Evolutionary conservation across 2,113 vertebrate species (phyloP).

Genomic region (Sceloporus undulatus): DNA sequence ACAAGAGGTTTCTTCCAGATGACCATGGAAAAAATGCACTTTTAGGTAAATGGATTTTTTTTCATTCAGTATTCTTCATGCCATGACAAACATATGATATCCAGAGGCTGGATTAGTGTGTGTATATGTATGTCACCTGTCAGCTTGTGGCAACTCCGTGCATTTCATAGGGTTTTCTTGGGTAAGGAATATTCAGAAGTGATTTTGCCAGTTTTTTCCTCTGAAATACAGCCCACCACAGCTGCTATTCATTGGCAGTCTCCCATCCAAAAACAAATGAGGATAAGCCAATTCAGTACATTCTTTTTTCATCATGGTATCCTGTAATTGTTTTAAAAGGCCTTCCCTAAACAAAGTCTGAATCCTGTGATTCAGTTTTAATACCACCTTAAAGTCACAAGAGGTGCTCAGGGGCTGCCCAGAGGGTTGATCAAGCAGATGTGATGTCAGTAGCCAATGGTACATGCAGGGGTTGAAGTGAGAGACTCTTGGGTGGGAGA

Average conservation of each 20-base stretch:
- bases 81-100: conserved; percentile 37
- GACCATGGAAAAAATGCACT: conserved; percentile 99
- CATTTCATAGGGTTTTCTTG: no score
- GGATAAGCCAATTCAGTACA: conserved; percentile 34
- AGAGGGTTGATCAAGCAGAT: neutral
- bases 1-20: conserved; percentile 96
- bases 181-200: no score
- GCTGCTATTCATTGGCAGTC: no score
- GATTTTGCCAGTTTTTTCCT: no score
- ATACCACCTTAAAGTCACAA: neutral
- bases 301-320: conserved; percentile 43
- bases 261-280: no score
- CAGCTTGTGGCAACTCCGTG: no score
- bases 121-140: no score
- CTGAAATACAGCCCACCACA: no score
- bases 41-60: conserved; percentile 88
- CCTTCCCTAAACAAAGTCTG: conserved; percentile 42
- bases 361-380: neutral
- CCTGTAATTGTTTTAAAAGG: conserved; percentile 46
- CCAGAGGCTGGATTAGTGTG: conserved; percentile 42
- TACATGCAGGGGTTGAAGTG: no score
- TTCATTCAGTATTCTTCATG: conserved; percentile 23
- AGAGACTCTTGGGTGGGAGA: no score
- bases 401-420: neutral
- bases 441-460: neutral